Percentiles rank a stretch among this genome's conserved stretches.
phyloP scores from a whole-genome alignment of 2,888 invertebrate species.

The Eledone cirrhosa region DNA sequence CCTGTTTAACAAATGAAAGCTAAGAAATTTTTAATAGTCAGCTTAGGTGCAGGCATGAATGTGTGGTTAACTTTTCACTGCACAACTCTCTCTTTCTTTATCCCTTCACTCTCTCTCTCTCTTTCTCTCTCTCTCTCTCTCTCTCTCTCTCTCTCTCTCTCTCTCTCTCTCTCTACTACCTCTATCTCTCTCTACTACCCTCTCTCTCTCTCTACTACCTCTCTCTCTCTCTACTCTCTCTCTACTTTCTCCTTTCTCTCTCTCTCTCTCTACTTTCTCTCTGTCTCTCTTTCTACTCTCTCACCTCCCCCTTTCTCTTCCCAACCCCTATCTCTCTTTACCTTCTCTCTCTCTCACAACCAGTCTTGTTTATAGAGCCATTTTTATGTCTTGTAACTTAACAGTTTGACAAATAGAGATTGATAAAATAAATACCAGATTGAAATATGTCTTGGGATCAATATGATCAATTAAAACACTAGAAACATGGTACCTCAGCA shows the following conservation, averaged over 20 bases:
- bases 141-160: background rate
- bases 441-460: no score
- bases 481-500: no score
- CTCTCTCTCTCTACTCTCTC: background rate
- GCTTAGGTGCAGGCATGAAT: no score
- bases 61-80: background rate
- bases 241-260: background rate
- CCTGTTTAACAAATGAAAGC: no score
- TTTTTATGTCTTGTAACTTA: no score
- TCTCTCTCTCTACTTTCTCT: background rate
- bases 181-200: background rate
- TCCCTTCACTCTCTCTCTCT: background rate
- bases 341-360: background rate
- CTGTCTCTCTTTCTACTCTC: background rate
- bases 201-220: background rate
- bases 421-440: no score
- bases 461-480: no score
- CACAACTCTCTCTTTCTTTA: background rate
- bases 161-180: background rate
- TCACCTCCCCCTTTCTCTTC: background rate
- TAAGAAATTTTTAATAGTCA: no score
- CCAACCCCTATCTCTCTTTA: background rate
- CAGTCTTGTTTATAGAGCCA: no score
- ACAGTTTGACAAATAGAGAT: no score
- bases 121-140: background rate